Percentiles rank a stretch among this genome's conserved stretches.
Conservation (phyloP, 1,140 invertebrate genomes). For the Pogonognathellus flavescens region DNA sequence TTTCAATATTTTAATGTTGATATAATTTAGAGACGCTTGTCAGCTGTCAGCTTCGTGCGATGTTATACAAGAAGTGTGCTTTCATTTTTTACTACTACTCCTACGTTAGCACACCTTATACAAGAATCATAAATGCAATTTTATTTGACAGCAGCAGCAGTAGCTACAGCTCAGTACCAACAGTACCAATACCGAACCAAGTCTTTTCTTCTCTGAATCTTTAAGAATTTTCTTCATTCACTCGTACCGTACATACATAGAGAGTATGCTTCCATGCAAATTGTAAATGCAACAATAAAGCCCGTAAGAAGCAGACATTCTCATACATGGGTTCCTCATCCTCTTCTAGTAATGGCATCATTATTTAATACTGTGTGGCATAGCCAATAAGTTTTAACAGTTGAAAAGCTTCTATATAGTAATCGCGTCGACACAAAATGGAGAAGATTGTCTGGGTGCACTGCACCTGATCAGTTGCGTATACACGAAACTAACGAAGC, state of each 20-base stretch:
- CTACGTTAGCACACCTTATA: conserved; percentile 4
- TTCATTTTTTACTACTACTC: conserved; percentile 8
- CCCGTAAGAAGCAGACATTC: background rate
- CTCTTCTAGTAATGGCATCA: too few species aligned
- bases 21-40: conserved; percentile 3
- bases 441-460: background rate
- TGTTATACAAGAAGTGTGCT: background rate
- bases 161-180: background rate
- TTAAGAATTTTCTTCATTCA: background rate
- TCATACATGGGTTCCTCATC: background rate
- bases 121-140: background rate
- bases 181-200: background rate
- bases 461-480: background rate
- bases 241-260: too few species aligned
- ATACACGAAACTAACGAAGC: background rate
- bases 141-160: background rate
- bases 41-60: background rate
- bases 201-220: background rate
- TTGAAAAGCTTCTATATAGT: background rate
- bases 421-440: background rate
- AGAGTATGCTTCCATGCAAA: background rate
- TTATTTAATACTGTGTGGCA: too few species aligned
- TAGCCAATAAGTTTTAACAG: conserved; percentile 4
- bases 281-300: background rate
- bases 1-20: conserved; percentile 10